Percentiles rank a stretch among this genome's conserved stretches.
phyloP scores from a whole-genome alignment of 2,888 invertebrate species.

The Conchocele bisecta region DNA sequence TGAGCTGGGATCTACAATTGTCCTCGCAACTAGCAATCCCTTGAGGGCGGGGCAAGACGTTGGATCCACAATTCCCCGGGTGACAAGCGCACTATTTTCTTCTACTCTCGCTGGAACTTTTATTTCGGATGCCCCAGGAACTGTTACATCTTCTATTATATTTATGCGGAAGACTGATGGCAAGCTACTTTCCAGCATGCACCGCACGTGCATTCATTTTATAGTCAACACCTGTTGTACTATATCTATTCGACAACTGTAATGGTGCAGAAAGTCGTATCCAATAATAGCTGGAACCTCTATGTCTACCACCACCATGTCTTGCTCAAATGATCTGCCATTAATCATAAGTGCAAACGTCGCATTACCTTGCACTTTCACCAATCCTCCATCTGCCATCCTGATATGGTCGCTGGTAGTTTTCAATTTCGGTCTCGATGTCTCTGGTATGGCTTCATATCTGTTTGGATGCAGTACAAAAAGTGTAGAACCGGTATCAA shows the following conservation, averaged over 20 bases:
- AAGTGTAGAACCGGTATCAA: conserved; percentile 5
- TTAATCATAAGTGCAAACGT: neutral
- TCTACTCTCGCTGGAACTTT: neutral
- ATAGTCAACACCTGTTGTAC: neutral
- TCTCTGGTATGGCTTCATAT: neutral
- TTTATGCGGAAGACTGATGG: neutral
- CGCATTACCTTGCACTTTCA: neutral
- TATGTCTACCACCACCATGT: conserved; percentile 2
- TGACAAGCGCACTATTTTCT: neutral
- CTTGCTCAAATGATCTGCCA: neutral
- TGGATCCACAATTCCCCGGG: neutral
- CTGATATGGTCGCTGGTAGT: too few species aligned
- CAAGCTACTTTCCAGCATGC: neutral
- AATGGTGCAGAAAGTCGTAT: conserved; percentile 2
- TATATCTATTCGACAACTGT: conserved; percentile 4
- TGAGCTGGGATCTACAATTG: neutral
- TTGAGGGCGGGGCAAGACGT: neutral
- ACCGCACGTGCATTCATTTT: neutral
- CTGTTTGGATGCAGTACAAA: neutral
- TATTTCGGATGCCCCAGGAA: neutral
- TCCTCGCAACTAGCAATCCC: neutral
- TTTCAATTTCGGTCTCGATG: too few species aligned
- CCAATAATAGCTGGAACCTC: conserved; percentile 2
- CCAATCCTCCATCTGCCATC: too few species aligned
- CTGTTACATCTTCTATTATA: neutral